phyloP scores from a whole-genome alignment of 2,797 vertebrate genomes.

The Peromyscus nudipes region DNA sequence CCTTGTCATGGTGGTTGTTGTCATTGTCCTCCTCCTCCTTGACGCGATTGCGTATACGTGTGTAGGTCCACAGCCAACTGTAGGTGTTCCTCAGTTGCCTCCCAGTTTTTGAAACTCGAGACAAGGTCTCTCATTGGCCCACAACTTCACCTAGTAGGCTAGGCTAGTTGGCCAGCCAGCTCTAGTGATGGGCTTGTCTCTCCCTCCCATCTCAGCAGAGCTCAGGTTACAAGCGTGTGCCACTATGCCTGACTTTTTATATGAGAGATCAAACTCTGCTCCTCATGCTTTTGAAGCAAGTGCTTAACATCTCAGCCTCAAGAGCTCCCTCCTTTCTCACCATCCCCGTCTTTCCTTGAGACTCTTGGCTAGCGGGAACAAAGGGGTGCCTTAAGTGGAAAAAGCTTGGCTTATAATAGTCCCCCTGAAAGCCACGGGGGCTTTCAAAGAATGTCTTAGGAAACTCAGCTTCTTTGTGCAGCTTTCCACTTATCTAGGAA shows the following conservation, averaged over 20 bases:
- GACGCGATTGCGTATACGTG: neutral
- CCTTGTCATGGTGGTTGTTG: neutral
- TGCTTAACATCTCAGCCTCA: neutral
- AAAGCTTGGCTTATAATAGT: neutral
- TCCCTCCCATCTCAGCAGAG: neutral
- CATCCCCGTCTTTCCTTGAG: neutral
- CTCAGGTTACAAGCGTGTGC: neutral
- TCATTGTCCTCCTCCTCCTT: too few relatives aligned
- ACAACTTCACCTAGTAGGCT: neutral
- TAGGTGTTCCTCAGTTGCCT: neutral
- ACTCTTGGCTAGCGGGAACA: neutral
- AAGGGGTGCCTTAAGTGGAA: constrained; percentile 3
- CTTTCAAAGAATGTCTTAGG: neutral
- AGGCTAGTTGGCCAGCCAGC: neutral
- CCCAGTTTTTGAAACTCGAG: neutral
- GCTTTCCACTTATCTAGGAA: neutral
- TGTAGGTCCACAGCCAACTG: neutral
- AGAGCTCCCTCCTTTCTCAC: neutral
- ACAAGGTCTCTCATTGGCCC: neutral
- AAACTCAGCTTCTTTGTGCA: neutral
- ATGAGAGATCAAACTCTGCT: neutral
- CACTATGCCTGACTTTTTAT: neutral
- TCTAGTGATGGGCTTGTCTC: neutral
- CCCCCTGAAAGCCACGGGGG: neutral
- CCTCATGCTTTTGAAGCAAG: neutral